These are phyloP conservation scores for mouse (Mus musculus) DNA, from an alignment of 2,113 vertebrate species.

Conservation along the genomic window GRCm39 chr19:21497001-21497500, in stretches of 20 bases:
- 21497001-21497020: background rate
- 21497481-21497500: background rate
- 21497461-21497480: background rate
- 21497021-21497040: background rate
- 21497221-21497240: background rate
- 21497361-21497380: background rate
- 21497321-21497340: background rate
- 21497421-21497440: no score
- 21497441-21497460: no score
- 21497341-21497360: background rate
- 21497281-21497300: background rate
- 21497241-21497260: background rate
- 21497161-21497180: background rate
- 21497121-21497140: background rate
- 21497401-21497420: no score
- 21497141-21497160: background rate
- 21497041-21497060: background rate
- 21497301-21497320: background rate
- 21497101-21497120: no score
- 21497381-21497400: background rate
- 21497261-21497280: background rate
- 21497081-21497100: background rate
- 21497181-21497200: background rate
- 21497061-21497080: background rate
- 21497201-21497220: background rate